Base-by-base conservation (phyloP, 2,888 invertebrate genomes). In the Anthoptus insignis region DNA sequence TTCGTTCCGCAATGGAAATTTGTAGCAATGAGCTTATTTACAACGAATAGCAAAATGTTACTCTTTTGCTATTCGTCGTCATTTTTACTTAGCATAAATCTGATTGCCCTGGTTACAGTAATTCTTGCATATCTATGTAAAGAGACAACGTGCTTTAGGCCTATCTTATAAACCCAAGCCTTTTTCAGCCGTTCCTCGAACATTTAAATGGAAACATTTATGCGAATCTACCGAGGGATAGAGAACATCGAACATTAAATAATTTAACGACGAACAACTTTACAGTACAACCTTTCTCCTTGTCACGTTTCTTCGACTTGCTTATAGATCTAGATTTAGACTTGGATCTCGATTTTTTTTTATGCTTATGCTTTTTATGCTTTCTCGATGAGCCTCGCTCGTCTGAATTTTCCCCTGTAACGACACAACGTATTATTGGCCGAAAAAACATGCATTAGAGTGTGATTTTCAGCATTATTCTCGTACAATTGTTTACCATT, bases 171-270 rank as follows among this genome's bases (percentile, higher is more conserved):
- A 61, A 61, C 61, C 61, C 61, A 61, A 61, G 61, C 61, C 61
- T 42, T 61, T 61, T 61, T 61, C 45, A 54, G 61, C 22, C 49
- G 16, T 49, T 49, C 47, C 45, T 61, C 32, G 34, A 61, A 61
- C 54, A 61, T 54, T 47, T 34, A 60, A 42, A 61, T 61, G 61
- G 54, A 27, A 54, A 61, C 61, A 61, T 54, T 61, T 61, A 61
- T 61, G 61, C 61, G 45, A 61, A 61, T 54, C 61, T 61, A 61
- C 61, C 53, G 37, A 61, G 54, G 37, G 47, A 60, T 27, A 60
- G 32, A 37, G 49, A 61, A 61, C 61, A 61, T 61, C 54, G 47
- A 61, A 53, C 27, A 61, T 42, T 49, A 54, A 54, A 45, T 47
- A 37, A 53, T 32, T 29, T 13, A 49, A 27, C 37, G 34, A 47